These are phyloP conservation scores for Porites divaricata DNA, from an alignment of 92 coral and sea anemone genomes.

Conservation along the genomic window DNA sequence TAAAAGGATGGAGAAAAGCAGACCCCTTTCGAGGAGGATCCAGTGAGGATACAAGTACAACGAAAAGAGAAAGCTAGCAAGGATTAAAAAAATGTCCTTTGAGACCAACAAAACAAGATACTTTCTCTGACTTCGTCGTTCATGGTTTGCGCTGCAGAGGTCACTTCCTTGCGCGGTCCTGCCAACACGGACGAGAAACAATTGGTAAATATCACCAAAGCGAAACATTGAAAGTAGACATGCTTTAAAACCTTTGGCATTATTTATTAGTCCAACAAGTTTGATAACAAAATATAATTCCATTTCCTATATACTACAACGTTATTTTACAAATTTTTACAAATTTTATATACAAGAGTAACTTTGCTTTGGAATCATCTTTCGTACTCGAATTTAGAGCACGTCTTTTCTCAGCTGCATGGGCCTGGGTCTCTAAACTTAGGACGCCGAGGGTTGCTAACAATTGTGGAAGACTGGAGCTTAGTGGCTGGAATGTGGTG, in stretches of 20 bases:
- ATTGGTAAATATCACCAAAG: too few species aligned
- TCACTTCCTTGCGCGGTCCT: too few species aligned
- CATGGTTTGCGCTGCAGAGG: too few species aligned
- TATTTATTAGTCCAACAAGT: not conserved
- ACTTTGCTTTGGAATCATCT: not conserved
- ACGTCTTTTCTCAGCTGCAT: constrained; percentile 6
- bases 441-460: constrained; percentile 13
- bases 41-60: not conserved
- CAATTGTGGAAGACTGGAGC: constrained; percentile 28
- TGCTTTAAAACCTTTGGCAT: not conserved
- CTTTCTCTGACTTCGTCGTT: not conserved
- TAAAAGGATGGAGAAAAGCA: too few species aligned
- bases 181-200: too few species aligned
- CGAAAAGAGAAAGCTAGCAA: not conserved
- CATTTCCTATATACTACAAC: not conserved
- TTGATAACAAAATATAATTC: not conserved
- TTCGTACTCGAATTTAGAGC: not conserved
- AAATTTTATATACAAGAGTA: not conserved
- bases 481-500: constrained; percentile 58
- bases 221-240: not conserved
- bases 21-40: too few species aligned
- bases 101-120: not conserved
- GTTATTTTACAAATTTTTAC: not conserved
- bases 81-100: not conserved
- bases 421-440: constrained; percentile 42